Conservation (phyloP, 2,888 invertebrate species). For the Thecocarcelia acutangulata region DNA sequence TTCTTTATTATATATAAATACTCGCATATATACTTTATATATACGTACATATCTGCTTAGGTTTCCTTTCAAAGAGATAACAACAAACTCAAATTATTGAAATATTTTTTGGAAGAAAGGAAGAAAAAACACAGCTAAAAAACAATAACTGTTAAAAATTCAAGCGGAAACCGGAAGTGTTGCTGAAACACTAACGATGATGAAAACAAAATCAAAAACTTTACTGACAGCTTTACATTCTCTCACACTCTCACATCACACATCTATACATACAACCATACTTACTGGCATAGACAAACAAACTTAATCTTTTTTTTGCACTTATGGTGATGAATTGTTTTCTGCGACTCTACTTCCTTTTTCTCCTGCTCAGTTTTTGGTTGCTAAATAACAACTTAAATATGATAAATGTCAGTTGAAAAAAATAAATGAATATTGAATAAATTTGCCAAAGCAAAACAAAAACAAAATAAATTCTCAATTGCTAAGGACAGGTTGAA, state of each 20-base stretch:
- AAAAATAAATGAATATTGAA: slow-evolving; percentile 67
- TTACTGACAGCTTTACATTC: slow-evolving; percentile 56
- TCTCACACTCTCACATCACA: background rate
- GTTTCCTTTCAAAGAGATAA: too few species aligned
- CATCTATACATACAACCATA: background rate
- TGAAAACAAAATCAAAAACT: slow-evolving; percentile 58
- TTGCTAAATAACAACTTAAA: slow-evolving; percentile 44
- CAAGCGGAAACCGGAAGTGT: slow-evolving; percentile 74
- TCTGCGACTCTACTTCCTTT: background rate
- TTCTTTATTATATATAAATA: too few species aligned
- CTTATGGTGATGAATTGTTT: slow-evolving; percentile 40
- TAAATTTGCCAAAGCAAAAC: slow-evolving; percentile 42
- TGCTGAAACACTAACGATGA: slow-evolving; percentile 72
- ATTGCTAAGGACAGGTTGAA: slow-evolving; percentile 2
- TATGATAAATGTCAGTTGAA: slow-evolving; percentile 65
- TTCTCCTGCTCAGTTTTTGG: slow-evolving; percentile 3
- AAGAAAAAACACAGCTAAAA: slow-evolving; percentile 21
- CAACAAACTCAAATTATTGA: slow-evolving; percentile 48
- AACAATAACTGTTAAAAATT: slow-evolving; percentile 63
- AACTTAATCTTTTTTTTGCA: slow-evolving; percentile 37
- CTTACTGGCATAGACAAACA: slow-evolving; percentile 41
- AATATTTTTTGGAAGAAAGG: slow-evolving; percentile 17
- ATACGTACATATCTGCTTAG: too few species aligned
- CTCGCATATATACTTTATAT: too few species aligned
- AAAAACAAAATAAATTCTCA: too few species aligned